Base-by-base conservation (phyloP, 2,113 vertebrate genomes). In the Daubentonia madagascariensis region DNA sequence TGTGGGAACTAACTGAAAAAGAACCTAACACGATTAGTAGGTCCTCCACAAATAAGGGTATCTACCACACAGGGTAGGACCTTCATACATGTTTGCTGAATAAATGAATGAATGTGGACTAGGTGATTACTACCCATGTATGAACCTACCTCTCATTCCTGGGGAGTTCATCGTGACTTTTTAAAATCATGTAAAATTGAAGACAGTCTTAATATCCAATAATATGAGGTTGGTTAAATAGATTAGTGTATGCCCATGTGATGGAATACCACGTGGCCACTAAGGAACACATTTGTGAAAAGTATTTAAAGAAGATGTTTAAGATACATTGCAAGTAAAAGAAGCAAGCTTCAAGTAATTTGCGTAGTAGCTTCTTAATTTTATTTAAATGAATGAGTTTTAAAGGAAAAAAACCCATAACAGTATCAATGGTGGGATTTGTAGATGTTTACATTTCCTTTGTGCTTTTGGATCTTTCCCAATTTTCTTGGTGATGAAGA, bases 211-310 rank as follows among this genome's bases (percentile, higher is more conserved):
- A 5, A 20, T 28, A 32, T 73, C 50, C 40, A 43, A 2, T 72
- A 73, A 32, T 14, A 13, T 3, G 37, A 54, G 63, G 25, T 50
- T 50, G 70, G 43, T 37, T 75, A 86, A 65, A 37, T 63, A 76
- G 40, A 61, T 85, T 16, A 23, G 28, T 0, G 8, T 32, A 5
- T 0, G 2, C 10, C 16, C 40, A 32, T 10, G 8, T 0, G 4
- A 16, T 14, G n/a, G 8, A 48, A 85, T 68, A 45, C 28, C 6
- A 20, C 13, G 23, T n/a, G 61, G 23, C 12, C 20, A 63, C 40
- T 37, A 52, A 57, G 52, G 84, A 76, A 12, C 70, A 70, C 37
- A 14, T 32, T 18, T 54, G 75, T 68, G 84, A 67, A 40, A 23
- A 68, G 25, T 35, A 11, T 28, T 50, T 57, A 63, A 85, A 83